Conservation (phyloP, 2,113 vertebrate genomes). For the Hymenochirus boettgeri region DNA sequence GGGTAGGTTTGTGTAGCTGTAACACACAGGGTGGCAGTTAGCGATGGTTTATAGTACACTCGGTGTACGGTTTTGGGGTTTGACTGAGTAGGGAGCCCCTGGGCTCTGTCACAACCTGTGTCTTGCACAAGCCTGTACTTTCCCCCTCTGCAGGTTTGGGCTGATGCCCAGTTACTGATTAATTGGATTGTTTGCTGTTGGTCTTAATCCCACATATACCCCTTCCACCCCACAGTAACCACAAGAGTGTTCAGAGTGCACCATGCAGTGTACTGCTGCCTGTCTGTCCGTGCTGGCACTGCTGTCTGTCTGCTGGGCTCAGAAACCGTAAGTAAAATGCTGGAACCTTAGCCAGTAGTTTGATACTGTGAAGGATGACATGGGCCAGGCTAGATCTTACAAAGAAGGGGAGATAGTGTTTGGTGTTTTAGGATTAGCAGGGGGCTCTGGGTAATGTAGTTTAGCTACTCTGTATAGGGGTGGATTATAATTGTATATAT, state of each 20-base stretch:
- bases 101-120: background rate
- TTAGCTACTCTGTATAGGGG: too few relatives aligned
- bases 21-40: too few relatives aligned
- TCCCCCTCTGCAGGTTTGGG: slow-evolving; percentile 24
- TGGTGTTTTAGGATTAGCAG: too few relatives aligned
- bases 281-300: slow-evolving; percentile 26
- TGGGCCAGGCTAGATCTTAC: too few relatives aligned
- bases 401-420: too few relatives aligned
- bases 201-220: slow-evolving; percentile 5
- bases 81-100: background rate
- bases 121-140: slow-evolving; percentile 36
- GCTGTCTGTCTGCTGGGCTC: slow-evolving; percentile 22
- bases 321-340: slow-evolving; percentile 50
- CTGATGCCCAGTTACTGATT: slow-evolving; percentile 32
- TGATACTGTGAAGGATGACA: too few relatives aligned
- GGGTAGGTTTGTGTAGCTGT: too few relatives aligned
- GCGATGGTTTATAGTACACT: too few relatives aligned
- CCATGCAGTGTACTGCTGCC: slow-evolving; percentile 43
- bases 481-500: too few relatives aligned
- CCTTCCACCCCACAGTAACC: background rate
- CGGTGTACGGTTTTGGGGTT: too few relatives aligned
- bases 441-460: too few relatives aligned
- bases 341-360: too few relatives aligned
- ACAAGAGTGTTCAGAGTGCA: background rate
- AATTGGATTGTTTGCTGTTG: slow-evolving; percentile 6